Evolutionary conservation across 2,888 invertebrate species (phyloP).

Genomic region (Phrixothrix hirtus): DNA sequence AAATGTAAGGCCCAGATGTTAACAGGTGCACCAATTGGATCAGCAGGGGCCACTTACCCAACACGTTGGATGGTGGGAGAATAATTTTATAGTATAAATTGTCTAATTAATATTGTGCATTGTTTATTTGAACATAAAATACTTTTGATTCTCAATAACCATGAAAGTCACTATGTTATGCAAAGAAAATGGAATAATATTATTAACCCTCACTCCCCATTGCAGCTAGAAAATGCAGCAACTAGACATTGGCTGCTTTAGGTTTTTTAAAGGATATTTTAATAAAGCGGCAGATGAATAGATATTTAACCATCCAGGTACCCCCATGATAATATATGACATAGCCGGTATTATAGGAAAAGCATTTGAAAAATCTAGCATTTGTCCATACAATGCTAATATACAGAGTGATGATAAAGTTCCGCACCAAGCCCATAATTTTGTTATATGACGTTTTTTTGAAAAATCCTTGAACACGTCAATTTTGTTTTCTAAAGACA

Average conservation of each 20-base stretch:
- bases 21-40: too few relatives aligned
- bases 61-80: too few relatives aligned
- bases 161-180: not conserved
- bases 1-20: slow-evolving; percentile 37
- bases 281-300: slow-evolving; percentile 30
- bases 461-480: too few relatives aligned
- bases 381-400: slow-evolving; percentile 28
- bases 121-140: too few relatives aligned
- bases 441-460: too few relatives aligned
- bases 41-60: not conserved
- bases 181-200: slow-evolving; percentile 41
- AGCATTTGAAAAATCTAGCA: slow-evolving; percentile 38
- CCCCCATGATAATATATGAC: slow-evolving; percentile 45
- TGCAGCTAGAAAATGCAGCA: slow-evolving; percentile 9
- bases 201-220: slow-evolving; percentile 11
- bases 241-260: slow-evolving; percentile 39
- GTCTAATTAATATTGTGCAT: too few relatives aligned
- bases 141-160: not conserved
- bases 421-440: too few relatives aligned
- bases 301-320: slow-evolving; percentile 33
- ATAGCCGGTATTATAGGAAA: slow-evolving; percentile 37
- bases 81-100: not conserved
- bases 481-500: too few relatives aligned
- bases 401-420: too few relatives aligned
- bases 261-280: slow-evolving; percentile 36